A percentile compares a stretch with the other conserved stretches of the same genome.
Evolutionary conservation across 2,113 vertebrate species (phyloP).

Genomic region (Erinaceus europaeus): DNA sequence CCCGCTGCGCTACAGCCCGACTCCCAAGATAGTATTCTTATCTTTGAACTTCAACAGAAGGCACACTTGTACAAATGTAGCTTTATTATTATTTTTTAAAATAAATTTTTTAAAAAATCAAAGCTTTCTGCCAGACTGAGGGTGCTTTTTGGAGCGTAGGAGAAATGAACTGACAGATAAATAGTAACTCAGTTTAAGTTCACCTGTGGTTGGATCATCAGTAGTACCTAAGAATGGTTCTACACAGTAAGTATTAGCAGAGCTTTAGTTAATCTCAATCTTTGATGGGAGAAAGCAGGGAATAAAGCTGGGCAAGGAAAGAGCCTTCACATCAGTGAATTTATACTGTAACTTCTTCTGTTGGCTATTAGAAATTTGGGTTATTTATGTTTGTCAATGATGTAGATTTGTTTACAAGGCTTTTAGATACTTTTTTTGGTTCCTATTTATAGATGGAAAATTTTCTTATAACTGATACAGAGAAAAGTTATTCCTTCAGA

Average conservation of each 20-base stretch:
- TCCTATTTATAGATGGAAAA: slow-evolving; percentile 98
- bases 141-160: slow-evolving; percentile 89
- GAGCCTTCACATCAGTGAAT: slow-evolving; percentile 91
- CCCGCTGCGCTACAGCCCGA: too few species aligned
- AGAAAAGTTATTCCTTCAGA: slow-evolving; percentile 96
- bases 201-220: slow-evolving; percentile 91
- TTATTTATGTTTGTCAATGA: slow-evolving; percentile 99
- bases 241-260: slow-evolving; percentile 83
- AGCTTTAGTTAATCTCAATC: slow-evolving; percentile 90
- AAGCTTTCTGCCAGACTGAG: slow-evolving; percentile 92
- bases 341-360: slow-evolving; percentile 94
- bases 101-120: slow-evolving; percentile 76
- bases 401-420: slow-evolving; percentile 99
- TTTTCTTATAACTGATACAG: slow-evolving; percentile 96
- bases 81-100: slow-evolving; percentile 91
- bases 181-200: slow-evolving; percentile 90
- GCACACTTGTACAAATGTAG: slow-evolving; percentile 96
- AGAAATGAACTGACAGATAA: slow-evolving; percentile 89
- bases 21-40: too few species aligned
- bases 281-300: slow-evolving; percentile 84
- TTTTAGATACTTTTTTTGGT: slow-evolving; percentile 99
- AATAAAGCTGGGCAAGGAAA: slow-evolving; percentile 78
- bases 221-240: slow-evolving; percentile 85
- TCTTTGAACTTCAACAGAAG: slow-evolving; percentile 93
- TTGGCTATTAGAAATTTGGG: slow-evolving; percentile 99